Percentiles rank a stretch among this genome's conserved stretches.
Evolutionary conservation across 2,888 invertebrate species (phyloP).

Genomic region (Acleris sparsana): DNA sequence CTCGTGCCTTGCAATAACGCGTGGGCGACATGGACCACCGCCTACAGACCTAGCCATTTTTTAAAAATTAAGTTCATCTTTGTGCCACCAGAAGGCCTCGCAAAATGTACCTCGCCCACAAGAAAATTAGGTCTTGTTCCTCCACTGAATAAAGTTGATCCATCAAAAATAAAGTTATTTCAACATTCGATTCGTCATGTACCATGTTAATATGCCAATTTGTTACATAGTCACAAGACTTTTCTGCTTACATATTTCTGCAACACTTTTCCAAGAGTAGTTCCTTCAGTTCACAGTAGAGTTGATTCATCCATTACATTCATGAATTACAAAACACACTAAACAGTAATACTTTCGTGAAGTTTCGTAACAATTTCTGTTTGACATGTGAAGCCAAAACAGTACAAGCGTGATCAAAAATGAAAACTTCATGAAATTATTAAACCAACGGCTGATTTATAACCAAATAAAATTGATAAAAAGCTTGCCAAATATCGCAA

Average conservation of each 20-base stretch:
- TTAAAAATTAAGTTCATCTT: too few species aligned
- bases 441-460: slow-evolving; percentile 46
- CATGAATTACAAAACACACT: slow-evolving; percentile 15
- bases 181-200: too few species aligned
- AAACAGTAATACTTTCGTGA: slow-evolving; percentile 18
- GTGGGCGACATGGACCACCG: too few species aligned
- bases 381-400: neutral
- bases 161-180: too few species aligned
- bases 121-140: too few species aligned
- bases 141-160: too few species aligned
- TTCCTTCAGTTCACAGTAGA: slow-evolving; percentile 36
- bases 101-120: too few species aligned
- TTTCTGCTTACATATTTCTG: slow-evolving; percentile 21
- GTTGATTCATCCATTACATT: slow-evolving; percentile 41
- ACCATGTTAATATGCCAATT: neutral
- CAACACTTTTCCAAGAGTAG: slow-evolving; percentile 14
- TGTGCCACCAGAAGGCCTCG: too few species aligned
- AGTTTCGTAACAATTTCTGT: slow-evolving; percentile 6
- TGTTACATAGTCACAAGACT: neutral
- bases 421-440: slow-evolving; percentile 44
- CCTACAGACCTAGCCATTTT: too few species aligned
- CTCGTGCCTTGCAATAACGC: too few species aligned
- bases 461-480: neutral
- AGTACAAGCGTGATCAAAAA: neutral
- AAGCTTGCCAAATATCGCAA: neutral